Evolutionary conservation across 2,888 invertebrate species (phyloP).

Genomic region (Amphimallon solstitiale): DNA sequence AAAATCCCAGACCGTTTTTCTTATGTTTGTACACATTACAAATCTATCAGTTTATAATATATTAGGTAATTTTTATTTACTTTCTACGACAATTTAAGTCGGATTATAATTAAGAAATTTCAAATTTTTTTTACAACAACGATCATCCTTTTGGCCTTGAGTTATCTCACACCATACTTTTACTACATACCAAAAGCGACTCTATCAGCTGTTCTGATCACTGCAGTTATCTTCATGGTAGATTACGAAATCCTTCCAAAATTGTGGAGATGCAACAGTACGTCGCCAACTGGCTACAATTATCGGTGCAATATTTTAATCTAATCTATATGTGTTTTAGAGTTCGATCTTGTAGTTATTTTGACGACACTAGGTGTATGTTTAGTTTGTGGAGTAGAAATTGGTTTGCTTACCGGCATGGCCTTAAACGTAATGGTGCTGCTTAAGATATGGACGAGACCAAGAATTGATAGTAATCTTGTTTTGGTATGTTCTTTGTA

Average conservation of each 20-base stretch:
- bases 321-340: constrained; percentile 50
- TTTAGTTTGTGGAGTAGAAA: constrained; percentile 78
- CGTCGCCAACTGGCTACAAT: constrained; percentile 47
- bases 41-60: too few species aligned
- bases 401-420: constrained; percentile 80
- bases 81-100: too few species aligned
- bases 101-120: too few species aligned
- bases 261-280: constrained; percentile 68
- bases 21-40: too few species aligned
- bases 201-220: constrained; percentile 87
- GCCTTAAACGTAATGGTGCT: constrained; percentile 72
- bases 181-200: constrained; percentile 87
- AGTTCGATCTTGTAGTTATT: constrained; percentile 67
- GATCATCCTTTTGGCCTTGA: constrained; percentile 83
- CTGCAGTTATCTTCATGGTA: constrained; percentile 88
- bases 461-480: constrained; percentile 58
- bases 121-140: constrained; percentile 69
- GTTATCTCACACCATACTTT: constrained; percentile 88
- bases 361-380: constrained; percentile 75
- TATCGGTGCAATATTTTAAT: background rate
- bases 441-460: constrained; percentile 75
- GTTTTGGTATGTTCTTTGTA: constrained; percentile 2
- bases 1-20: too few species aligned
- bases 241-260: constrained; percentile 66
- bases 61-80: too few species aligned